Evolutionary conservation across 2,888 invertebrate genomes (phyloP).

Genomic region (Achlya flavicornis): DNA sequence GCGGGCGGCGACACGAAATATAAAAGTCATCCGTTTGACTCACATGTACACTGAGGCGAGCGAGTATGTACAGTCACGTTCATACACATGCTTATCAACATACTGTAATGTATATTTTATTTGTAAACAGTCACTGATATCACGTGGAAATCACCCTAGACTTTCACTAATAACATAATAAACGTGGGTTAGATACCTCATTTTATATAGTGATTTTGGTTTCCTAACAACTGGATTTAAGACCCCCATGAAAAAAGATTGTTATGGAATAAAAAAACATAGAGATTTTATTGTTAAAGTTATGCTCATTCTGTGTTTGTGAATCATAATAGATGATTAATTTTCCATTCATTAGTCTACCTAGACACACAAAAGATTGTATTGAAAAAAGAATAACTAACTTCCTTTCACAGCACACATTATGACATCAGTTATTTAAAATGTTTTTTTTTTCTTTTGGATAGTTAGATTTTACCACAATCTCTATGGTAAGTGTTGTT

Average conservation of each 20-base stretch:
- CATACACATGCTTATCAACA: not conserved
- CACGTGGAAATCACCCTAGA: not conserved
- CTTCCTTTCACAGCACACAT: not conserved
- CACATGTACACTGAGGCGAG: not conserved
- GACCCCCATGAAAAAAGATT: too few species aligned
- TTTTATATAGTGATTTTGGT: not conserved
- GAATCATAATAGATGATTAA: not conserved
- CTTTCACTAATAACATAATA: not conserved
- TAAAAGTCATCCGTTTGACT: conserved; percentile 1
- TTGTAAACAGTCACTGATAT: not conserved
- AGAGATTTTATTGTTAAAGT: too few species aligned
- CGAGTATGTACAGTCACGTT: not conserved
- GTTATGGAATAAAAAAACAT: too few species aligned
- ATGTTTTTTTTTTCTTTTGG: not conserved
- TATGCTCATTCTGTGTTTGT: not conserved
- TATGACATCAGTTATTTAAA: not conserved
- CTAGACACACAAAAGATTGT: not conserved
- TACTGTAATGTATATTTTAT: not conserved
- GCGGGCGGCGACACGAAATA: not conserved
- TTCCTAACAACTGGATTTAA: not conserved
- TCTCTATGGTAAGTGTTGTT: not conserved
- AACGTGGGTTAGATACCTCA: not conserved
- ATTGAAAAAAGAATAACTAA: not conserved
- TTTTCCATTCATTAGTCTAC: not conserved
- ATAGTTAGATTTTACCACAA: not conserved